phyloP scores from a whole-genome alignment of 1,140 invertebrate species.

The Phymorhynchus buccinoides region DNA sequence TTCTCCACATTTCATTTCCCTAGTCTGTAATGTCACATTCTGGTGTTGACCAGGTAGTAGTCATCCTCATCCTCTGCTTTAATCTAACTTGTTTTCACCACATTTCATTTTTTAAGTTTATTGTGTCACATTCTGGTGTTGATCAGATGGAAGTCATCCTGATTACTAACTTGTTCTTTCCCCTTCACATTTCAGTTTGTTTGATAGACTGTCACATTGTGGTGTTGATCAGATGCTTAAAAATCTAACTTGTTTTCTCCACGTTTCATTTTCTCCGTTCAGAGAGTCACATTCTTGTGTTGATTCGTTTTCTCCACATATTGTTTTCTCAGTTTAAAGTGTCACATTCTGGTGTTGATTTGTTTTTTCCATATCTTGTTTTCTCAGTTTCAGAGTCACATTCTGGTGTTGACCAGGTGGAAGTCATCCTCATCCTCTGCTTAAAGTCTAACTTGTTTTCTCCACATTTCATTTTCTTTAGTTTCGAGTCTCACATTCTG shows the following conservation, averaged over 20 bases:
- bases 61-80: background rate
- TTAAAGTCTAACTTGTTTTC: too few relatives aligned
- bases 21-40: background rate
- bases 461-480: too few relatives aligned
- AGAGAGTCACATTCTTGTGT: background rate
- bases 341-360: too few relatives aligned
- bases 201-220: background rate
- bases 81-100: too few relatives aligned
- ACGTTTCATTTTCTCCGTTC: too few relatives aligned
- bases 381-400: background rate
- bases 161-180: too few relatives aligned
- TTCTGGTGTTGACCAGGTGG: constrained; percentile 21
- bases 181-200: background rate
- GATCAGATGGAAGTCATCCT: too few relatives aligned
- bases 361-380: background rate
- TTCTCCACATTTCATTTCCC: background rate
- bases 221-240: too few relatives aligned
- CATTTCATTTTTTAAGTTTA: background rate
- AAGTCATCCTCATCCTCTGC: constrained; percentile 26
- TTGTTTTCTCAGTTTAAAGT: too few relatives aligned
- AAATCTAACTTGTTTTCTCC: too few relatives aligned
- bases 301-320: too few relatives aligned
- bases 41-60: background rate
- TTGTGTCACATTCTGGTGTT: background rate
- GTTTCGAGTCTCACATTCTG: background rate